Evolutionary conservation across 2,888 invertebrate species (phyloP).

Genomic region (Lasioglossum malachurum): DNA sequence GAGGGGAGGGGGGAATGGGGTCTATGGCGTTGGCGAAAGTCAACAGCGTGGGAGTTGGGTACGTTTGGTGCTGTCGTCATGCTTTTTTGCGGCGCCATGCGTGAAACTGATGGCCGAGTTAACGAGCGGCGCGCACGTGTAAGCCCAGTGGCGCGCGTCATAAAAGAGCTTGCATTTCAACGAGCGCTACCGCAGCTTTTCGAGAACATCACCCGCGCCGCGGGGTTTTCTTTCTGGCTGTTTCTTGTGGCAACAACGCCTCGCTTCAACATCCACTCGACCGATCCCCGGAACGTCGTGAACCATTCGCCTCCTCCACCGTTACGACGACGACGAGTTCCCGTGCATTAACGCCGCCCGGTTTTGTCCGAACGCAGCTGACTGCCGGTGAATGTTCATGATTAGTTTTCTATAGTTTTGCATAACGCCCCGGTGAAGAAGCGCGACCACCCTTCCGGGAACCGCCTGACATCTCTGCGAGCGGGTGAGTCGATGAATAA

Average conservation of each 20-base stretch:
- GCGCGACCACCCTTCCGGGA: not conserved
- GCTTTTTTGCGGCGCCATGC: conserved; percentile 58
- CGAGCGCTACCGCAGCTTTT: conserved; percentile 50
- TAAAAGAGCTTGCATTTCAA: conserved; percentile 67
- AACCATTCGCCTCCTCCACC: not conserved
- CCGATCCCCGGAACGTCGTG: conserved; percentile 19
- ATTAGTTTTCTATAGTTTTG: conserved; percentile 13
- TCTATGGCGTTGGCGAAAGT: conserved; percentile 31
- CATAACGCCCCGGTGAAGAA: not conserved
- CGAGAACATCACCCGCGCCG: conserved; percentile 27
- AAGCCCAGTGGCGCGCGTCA: conserved; percentile 52
- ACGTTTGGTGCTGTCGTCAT: conserved; percentile 51
- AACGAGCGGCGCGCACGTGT: conserved; percentile 64
- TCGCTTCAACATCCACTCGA: conserved; percentile 27
- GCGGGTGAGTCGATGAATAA: not conserved
- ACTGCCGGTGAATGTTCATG: conserved; percentile 3
- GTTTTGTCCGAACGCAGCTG: conserved; percentile 1
- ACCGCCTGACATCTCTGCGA: not conserved
- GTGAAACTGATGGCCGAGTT: conserved; percentile 69
- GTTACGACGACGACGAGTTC: conserved; percentile 5
- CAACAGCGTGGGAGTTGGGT: conserved; percentile 41
- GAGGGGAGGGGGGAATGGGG: not conserved
- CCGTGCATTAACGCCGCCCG: not conserved
- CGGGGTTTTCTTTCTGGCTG: conserved; percentile 30
- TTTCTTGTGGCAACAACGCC: conserved; percentile 51